phyloP scores from a whole-genome alignment of 2,888 invertebrate genomes.

The Tubulanus polymorphus region DNA sequence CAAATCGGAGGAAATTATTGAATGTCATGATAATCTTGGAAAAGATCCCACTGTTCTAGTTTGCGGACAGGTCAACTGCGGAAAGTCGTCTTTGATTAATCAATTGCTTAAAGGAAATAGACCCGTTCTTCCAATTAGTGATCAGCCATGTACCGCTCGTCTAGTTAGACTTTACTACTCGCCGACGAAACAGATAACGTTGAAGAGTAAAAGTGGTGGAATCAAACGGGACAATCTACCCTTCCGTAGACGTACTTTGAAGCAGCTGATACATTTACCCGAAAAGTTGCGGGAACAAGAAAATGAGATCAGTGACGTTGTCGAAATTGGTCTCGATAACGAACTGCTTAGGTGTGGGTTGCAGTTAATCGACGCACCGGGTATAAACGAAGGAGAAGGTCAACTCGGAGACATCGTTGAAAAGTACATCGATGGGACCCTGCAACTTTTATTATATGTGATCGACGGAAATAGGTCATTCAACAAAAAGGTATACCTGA shows the following conservation, averaged over 20 bases:
- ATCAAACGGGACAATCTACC: too few species aligned
- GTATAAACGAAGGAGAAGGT: background rate
- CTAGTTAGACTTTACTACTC: background rate
- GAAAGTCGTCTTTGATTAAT: background rate
- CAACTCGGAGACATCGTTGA: background rate
- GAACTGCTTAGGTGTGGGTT: background rate
- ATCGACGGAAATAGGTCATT: background rate
- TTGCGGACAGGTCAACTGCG: background rate
- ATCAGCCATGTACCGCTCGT: background rate
- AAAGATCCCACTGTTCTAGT: background rate
- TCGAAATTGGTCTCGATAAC: background rate
- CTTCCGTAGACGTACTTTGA: too few species aligned
- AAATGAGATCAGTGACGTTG: background rate
- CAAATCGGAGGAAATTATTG: too few species aligned
- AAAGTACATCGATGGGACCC: background rate
- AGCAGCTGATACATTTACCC: background rate
- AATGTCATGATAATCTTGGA: too few species aligned
- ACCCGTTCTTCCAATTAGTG: background rate
- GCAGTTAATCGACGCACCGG: background rate
- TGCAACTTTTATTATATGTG: background rate
- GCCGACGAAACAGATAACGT: background rate
- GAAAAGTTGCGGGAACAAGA: background rate
- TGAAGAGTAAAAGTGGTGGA: background rate
- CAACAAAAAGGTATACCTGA: background rate
- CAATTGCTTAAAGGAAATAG: background rate